Conservation (phyloP, 2,113 vertebrate genomes). For the Pogonocichla stellata region DNA sequence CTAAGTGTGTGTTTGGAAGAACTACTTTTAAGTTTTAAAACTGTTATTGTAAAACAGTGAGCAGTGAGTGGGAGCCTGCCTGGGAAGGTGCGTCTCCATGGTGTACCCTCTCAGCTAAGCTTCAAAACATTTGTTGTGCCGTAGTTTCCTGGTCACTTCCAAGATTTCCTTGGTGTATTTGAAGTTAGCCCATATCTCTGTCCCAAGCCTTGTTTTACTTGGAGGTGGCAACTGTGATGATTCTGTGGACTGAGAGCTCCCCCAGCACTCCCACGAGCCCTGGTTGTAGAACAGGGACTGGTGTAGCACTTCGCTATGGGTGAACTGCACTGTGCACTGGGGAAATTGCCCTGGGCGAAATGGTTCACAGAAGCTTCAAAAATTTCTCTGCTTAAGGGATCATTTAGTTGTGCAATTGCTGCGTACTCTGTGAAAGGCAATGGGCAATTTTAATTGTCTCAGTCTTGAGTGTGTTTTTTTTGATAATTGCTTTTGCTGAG, state of each 20-base stretch:
- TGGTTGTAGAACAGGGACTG: neutral
- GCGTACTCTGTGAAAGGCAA: fast-evolving
- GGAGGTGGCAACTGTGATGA: fast-evolving
- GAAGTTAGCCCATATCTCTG: neutral
- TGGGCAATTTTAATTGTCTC: neutral
- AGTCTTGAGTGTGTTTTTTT: neutral
- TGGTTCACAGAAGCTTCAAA: neutral
- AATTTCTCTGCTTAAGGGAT: neutral
- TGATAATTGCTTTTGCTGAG: neutral
- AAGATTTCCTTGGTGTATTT: neutral
- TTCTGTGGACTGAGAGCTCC: neutral
- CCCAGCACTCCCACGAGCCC: fast-evolving
- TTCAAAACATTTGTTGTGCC: neutral
- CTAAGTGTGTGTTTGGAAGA: neutral
- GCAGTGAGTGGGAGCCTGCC: neutral
- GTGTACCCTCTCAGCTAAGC: neutral
- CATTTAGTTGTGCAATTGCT: fast-evolving
- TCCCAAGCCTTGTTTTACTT: neutral
- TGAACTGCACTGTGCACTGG: fast-evolving
- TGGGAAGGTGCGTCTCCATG: neutral
- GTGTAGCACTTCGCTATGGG: fast-evolving
- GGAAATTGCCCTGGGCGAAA: neutral
- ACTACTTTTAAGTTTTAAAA: neutral
- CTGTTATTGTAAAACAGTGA: neutral
- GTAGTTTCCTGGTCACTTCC: neutral